A percentile compares a stretch with the other conserved stretches of the same genome.
phyloP scores from a whole-genome alignment of 2,113 vertebrate species.

The Baryphthengus martii region DNA sequence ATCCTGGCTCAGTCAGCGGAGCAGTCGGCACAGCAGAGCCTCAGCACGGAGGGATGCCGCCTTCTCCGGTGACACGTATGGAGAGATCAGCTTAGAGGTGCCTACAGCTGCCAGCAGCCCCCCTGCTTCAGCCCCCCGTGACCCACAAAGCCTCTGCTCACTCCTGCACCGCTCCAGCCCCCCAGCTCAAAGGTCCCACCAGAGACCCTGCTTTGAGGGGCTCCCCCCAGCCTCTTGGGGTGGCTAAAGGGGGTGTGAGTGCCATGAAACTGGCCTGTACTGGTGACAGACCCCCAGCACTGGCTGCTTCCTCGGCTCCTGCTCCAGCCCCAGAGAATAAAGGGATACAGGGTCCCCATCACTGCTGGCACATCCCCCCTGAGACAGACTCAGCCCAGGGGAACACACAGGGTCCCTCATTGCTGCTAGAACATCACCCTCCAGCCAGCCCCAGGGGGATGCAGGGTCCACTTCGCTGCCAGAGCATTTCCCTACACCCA shows the following conservation, averaged over 20 bases:
- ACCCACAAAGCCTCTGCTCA: rapidly evolving
- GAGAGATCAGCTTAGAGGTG: not conserved
- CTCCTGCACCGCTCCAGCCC: not conserved
- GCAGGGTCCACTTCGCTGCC: not conserved
- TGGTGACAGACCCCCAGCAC: rapidly evolving
- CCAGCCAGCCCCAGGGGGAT: not conserved
- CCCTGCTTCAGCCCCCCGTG: rapidly evolving
- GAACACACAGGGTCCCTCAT: not conserved
- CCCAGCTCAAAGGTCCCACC: rapidly evolving
- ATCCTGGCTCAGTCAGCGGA: not conserved
- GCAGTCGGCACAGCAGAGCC: constrained; percentile 25
- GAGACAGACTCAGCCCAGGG: no score
- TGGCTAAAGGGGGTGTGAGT: not conserved
- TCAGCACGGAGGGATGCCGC: not conserved
- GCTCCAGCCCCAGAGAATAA: rapidly evolving
- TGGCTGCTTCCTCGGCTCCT: not conserved
- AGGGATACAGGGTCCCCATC: not conserved
- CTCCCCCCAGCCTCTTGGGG: not conserved
- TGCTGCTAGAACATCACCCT: not conserved
- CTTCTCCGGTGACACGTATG: not conserved
- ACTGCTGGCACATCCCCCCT: not conserved
- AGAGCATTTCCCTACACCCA: not conserved
- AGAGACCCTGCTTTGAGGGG: not conserved
- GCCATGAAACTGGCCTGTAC: not conserved
- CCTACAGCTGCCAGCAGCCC: rapidly evolving